Base-by-base conservation (phyloP, 2,113 vertebrate genomes). In the Psittacus erithacus region DNA sequence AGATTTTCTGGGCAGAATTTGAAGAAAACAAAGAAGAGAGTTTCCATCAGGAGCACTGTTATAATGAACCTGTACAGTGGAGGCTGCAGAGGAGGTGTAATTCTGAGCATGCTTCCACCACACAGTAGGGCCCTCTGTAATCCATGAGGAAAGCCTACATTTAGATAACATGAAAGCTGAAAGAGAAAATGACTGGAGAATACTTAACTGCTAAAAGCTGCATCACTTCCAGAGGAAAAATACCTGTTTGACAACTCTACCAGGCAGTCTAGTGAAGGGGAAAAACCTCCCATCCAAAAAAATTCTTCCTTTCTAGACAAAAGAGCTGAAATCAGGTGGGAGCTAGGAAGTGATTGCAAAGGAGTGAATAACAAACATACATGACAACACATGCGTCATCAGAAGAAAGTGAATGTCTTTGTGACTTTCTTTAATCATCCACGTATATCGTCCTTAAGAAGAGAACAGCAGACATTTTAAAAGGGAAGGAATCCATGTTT, bases 41-140 rank as follows among this genome's bases (percentile, higher is more conserved):
- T 55, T 86, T 59, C 53, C 49, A 39, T 10, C n/a, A 57, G 35
- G 35, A 76, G 9, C 44, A 23, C 41, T 57, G 46, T 69, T 80
- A 52, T 7, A 43, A 53, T 35, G 41, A 73, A 33, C 33, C 44
- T 62, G n/a, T 31, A 17, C 39, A 22, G 28, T 13, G 29, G 17
- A 71, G 71, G 24, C 5, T 39, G 28, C 35, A 60, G 38, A 29
- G 29, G 71, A 82, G 63, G 10, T 1, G 1, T 20, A 69, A 47
- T 41, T 31, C 43, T 63, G 25, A 63, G 38, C 11, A 10, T 1
- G 2, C 15, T 23, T 41, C 38, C n/a, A 39, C 19, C 0, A 2
- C 3, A 18, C 53, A 81, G 65, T 20, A 6, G 14, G 55, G 50
- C 25, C 24, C 6, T 7, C n/a, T 49, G 23, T 23, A n/a, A 63